phyloP scores from a whole-genome alignment of 2,888 invertebrate species.

The Brachylomia viminalis region DNA sequence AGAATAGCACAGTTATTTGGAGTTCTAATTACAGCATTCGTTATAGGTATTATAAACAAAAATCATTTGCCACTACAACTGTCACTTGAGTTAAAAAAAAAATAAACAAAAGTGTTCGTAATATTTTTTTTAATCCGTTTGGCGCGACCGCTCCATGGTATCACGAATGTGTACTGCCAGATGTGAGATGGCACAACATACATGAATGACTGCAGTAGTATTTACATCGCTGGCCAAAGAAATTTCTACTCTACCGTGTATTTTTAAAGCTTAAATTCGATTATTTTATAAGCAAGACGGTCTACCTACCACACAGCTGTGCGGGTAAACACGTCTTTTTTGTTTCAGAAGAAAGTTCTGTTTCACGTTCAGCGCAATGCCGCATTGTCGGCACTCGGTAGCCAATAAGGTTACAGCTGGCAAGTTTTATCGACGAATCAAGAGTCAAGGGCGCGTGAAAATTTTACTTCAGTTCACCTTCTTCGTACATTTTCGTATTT shows the following conservation, averaged over 20 bases:
- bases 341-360: slow-evolving; percentile 66
- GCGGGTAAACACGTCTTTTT: slow-evolving; percentile 56
- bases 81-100: slow-evolving; percentile 42
- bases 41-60: slow-evolving; percentile 28
- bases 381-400: slow-evolving; percentile 59
- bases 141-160: slow-evolving; percentile 63
- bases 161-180: slow-evolving; percentile 63
- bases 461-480: slow-evolving; percentile 54
- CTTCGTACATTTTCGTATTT: slow-evolving; percentile 42
- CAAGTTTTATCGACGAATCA: slow-evolving; percentile 67
- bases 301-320: slow-evolving; percentile 52
- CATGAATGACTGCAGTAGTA: slow-evolving; percentile 68
- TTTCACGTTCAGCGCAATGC: slow-evolving; percentile 66
- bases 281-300: slow-evolving; percentile 13
- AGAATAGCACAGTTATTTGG: slow-evolving; percentile 38
- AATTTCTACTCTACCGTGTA: slow-evolving; percentile 40
- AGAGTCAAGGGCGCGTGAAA: slow-evolving; percentile 65
- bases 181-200: slow-evolving; percentile 63
- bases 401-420: slow-evolving; percentile 63
- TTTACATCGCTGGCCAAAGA: slow-evolving; percentile 37
- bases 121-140: slow-evolving; percentile 44
- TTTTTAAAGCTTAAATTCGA: slow-evolving; percentile 46
- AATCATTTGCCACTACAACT: slow-evolving; percentile 36
- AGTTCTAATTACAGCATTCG: slow-evolving; percentile 29
- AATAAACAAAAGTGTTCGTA: slow-evolving; percentile 40